phyloP scores from a whole-genome alignment of 2,888 invertebrate genomes.

The Myathropa florea region DNA sequence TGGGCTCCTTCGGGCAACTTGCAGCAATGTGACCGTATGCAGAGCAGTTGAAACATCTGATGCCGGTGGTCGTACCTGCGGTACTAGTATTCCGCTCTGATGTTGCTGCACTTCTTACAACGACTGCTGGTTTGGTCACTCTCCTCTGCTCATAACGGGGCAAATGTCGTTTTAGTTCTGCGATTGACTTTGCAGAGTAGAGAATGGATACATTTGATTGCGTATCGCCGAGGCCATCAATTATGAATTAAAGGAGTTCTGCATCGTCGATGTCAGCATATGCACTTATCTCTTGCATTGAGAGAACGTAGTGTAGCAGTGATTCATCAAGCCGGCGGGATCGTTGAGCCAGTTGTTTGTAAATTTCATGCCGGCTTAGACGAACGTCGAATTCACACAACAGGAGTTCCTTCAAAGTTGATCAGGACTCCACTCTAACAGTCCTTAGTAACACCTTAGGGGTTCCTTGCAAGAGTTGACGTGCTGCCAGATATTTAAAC shows the following conservation, averaged over 20 bases:
- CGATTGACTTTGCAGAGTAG: background rate
- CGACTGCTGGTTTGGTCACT: too few species aligned
- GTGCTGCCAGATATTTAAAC: background rate
- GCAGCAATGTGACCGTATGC: too few species aligned
- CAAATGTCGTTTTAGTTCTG: too few species aligned
- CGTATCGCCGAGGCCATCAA: slow-evolving; percentile 9
- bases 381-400: background rate
- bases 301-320: slow-evolving; percentile 1
- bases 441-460: slow-evolving; percentile 2
- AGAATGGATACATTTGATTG: slow-evolving; percentile 9
- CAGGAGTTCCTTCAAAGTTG: background rate
- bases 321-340: slow-evolving; percentile 1
- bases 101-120: too few species aligned
- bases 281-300: slow-evolving; percentile 25
- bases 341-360: background rate
- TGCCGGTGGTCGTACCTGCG: too few species aligned
- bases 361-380: background rate
- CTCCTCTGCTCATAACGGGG: too few species aligned
- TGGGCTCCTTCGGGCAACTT: too few species aligned
- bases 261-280: slow-evolving; percentile 8
- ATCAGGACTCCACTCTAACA: background rate
- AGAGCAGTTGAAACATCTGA: too few species aligned
- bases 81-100: too few species aligned
- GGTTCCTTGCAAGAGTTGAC: background rate
- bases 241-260: slow-evolving; percentile 17